Percentiles rank a stretch among this genome's conserved stretches.
These are phyloP conservation scores for Bufo gargarizans DNA, from an alignment of 2,113 vertebrate species.

Conservation along the genomic window DNA sequence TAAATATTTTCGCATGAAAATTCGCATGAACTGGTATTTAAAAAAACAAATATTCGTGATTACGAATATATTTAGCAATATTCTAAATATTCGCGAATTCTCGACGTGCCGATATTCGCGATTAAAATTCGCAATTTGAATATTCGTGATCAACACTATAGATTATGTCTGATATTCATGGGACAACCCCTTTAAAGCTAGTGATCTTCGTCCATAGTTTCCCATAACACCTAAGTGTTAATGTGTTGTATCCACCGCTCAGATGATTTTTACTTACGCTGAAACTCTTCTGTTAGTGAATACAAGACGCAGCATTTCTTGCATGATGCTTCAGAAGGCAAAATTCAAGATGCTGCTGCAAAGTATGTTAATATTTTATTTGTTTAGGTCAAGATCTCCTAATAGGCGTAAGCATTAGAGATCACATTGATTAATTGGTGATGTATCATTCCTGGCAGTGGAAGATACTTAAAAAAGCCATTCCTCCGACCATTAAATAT, in stretches of 20 bases:
- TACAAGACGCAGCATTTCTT: conserved; percentile 21
- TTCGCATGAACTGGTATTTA: too few relatives aligned
- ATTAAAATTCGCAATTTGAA: too few relatives aligned
- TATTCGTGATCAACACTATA: too few relatives aligned
- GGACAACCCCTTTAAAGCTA: background rate
- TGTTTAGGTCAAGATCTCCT: conserved; percentile 35
- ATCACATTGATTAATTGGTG: conserved; percentile 40
- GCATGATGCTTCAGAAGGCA: background rate
- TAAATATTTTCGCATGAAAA: too few relatives aligned
- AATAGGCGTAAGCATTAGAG: conserved; percentile 37
- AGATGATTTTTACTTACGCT: background rate
- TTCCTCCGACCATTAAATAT: conserved; percentile 18
- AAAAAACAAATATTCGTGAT: too few relatives aligned
- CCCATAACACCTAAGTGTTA: background rate
- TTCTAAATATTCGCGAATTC: too few relatives aligned
- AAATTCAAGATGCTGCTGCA: conserved; percentile 17
- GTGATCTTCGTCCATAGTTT: background rate
- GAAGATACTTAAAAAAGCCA: conserved; percentile 15
- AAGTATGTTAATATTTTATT: conserved; percentile 30
- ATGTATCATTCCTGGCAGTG: conserved; percentile 36
- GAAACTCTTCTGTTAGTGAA: background rate
- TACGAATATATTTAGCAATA: too few relatives aligned
- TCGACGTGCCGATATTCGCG: too few relatives aligned
- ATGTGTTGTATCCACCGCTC: background rate
- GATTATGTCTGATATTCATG: too few relatives aligned